phyloP scores from a whole-genome alignment of 2,888 invertebrate species.

The Ectemnius lituratus region DNA sequence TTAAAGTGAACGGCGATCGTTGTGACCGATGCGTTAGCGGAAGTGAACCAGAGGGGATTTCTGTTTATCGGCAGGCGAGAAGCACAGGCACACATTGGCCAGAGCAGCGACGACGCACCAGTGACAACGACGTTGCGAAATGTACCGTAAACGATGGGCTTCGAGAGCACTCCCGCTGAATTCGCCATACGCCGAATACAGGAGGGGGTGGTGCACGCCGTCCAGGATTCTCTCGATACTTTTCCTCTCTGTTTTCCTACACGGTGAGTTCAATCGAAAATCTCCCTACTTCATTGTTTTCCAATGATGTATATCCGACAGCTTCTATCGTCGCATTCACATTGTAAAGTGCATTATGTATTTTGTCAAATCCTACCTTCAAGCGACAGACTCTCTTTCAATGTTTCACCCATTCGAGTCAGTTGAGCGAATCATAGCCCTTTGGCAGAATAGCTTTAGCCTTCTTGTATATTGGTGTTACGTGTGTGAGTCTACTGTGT shows the following conservation, averaged over 20 bases:
- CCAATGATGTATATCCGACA: too few species aligned
- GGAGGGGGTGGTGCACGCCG: conserved; percentile 51
- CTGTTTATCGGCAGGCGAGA: conserved; percentile 34
- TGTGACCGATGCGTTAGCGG: conserved; percentile 8
- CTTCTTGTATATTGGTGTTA: too few species aligned
- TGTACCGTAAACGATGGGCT: conserved; percentile 69
- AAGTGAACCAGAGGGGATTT: conserved; percentile 25
- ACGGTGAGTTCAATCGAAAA: conserved; percentile 61
- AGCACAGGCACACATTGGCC: conserved; percentile 24
- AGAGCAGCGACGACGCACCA: conserved; percentile 24
- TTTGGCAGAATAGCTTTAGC: too few species aligned
- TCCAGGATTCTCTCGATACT: conserved; percentile 66
- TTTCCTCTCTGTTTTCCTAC: conserved; percentile 63
- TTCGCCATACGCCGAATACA: conserved; percentile 56
- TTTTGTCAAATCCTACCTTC: too few species aligned
- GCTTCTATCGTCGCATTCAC: too few species aligned
- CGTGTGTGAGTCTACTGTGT: too few species aligned
- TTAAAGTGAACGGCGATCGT: conserved; percentile 11
- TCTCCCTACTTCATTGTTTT: too few species aligned
- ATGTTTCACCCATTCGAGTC: too few species aligned
- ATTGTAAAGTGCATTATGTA: too few species aligned
- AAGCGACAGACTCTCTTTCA: too few species aligned
- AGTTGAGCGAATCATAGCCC: too few species aligned
- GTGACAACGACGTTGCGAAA: conserved; percentile 60
- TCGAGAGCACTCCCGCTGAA: conserved; percentile 60